These are phyloP conservation scores for Micropterix aruncella DNA, from an alignment of 2,888 invertebrate species.

Conservation along the genomic window DNA sequence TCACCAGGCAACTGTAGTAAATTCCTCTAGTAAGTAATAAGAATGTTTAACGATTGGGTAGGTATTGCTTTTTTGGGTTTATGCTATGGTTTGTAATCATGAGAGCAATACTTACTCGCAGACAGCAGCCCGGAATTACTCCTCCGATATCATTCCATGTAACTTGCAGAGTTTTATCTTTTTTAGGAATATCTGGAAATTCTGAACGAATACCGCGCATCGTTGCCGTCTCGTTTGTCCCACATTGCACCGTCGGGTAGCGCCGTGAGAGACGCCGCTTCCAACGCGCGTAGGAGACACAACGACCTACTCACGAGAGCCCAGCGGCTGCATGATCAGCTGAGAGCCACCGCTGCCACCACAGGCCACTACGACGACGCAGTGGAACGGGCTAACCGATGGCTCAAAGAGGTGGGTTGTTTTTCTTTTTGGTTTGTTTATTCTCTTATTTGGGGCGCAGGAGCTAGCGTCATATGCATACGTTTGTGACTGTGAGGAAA, in stretches of 20 bases:
- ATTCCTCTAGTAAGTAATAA: too few relatives aligned
- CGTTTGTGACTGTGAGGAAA: too few relatives aligned
- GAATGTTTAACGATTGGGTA: too few relatives aligned
- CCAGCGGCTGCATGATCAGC: constrained; percentile 67
- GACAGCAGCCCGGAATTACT: too few relatives aligned
- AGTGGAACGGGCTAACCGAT: constrained; percentile 63
- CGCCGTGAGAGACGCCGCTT: constrained; percentile 66
- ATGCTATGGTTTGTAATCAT: too few relatives aligned
- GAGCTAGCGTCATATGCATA: too few relatives aligned
- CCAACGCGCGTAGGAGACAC: constrained; percentile 63
- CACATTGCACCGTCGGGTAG: constrained; percentile 59
- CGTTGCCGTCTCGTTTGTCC: constrained; percentile 67
- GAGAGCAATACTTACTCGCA: too few relatives aligned
- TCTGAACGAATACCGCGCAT: constrained; percentile 78
- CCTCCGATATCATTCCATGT: too few relatives aligned
- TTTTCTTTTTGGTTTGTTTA: too few relatives aligned
- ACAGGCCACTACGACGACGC: constrained; percentile 58
- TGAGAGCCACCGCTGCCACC: constrained; percentile 58
- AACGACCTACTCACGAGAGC: constrained; percentile 71
- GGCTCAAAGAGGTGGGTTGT: constrained; percentile 55
- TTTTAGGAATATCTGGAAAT: constrained; percentile 71
- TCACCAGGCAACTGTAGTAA: too few relatives aligned
- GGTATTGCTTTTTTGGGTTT: too few relatives aligned
- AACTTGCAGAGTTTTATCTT: too few relatives aligned
- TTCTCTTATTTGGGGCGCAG: background rate